phyloP scores from a whole-genome alignment of 2,113 vertebrate genomes.

The Siphamia tubifer region DNA sequence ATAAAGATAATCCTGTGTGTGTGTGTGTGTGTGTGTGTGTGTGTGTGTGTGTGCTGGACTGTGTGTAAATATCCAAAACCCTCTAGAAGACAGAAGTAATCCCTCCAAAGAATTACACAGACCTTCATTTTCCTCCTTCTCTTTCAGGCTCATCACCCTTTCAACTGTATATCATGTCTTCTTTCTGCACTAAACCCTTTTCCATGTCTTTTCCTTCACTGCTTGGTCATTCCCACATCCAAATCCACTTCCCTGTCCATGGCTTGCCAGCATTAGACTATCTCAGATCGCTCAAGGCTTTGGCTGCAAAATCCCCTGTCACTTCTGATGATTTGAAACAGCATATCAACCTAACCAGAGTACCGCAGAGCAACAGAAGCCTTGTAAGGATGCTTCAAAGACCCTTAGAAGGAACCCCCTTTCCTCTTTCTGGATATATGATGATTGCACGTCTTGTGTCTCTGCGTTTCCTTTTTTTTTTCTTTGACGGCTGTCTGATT shows the following conservation, averaged over 20 bases:
- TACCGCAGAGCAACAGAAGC: constrained; percentile 7
- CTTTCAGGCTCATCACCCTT: constrained; percentile 35
- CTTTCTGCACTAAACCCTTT: constrained; percentile 31
- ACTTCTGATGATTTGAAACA: constrained; percentile 49
- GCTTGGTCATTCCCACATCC: constrained; percentile 26
- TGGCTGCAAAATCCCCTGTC: constrained; percentile 43
- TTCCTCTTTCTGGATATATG: too few species aligned
- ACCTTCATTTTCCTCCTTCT: constrained; percentile 37
- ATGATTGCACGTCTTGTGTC: too few species aligned
- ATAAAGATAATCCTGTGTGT: constrained; percentile 51
- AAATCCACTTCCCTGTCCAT: constrained; percentile 49
- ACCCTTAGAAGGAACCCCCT: constrained; percentile 1
- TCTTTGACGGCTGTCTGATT: background rate
- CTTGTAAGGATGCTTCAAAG: background rate
- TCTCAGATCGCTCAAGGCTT: constrained; percentile 18
- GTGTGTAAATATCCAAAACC: constrained; percentile 39
- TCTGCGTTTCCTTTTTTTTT: background rate
- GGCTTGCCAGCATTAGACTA: constrained; percentile 25
- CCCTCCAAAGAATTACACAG: constrained; percentile 43
- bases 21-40: constrained; percentile 7
- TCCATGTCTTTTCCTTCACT: constrained; percentile 14
- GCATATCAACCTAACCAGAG: constrained; percentile 1
- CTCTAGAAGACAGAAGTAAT: constrained; percentile 47
- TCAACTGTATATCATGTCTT: constrained; percentile 23
- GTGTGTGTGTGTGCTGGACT: constrained; percentile 8